These are phyloP conservation scores for Oreortyx pictus DNA, from an alignment of 2,797 vertebrate genomes.

Conservation along the genomic window DNA sequence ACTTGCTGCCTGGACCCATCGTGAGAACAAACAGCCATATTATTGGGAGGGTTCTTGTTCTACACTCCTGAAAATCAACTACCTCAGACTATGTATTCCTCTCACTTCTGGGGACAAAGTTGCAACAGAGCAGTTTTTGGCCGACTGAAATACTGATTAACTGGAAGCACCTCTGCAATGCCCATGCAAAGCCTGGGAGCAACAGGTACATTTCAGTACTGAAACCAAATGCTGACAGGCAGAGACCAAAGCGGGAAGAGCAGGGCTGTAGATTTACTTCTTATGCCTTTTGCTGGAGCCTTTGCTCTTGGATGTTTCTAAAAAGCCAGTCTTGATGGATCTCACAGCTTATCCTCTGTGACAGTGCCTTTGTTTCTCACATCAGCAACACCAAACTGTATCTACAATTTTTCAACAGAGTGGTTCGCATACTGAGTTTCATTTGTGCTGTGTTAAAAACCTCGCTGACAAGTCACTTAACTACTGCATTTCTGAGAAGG, in stretches of 20 bases:
- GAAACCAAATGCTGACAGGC: background rate
- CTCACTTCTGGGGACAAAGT: no score
- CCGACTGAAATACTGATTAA: background rate
- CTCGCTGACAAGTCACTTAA: background rate
- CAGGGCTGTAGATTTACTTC: background rate
- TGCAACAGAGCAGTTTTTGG: background rate
- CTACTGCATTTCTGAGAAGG: background rate
- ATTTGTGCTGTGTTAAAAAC: background rate
- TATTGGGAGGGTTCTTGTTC: background rate
- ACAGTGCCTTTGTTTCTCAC: background rate
- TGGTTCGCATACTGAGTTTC: background rate
- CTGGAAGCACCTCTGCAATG: background rate
- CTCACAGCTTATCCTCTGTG: background rate
- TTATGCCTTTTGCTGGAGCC: background rate
- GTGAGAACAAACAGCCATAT: slow-evolving; percentile 58
- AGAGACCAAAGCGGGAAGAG: background rate
- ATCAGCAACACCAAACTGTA: background rate
- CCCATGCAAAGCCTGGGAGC: background rate
- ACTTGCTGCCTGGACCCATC: slow-evolving; percentile 35
- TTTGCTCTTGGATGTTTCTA: background rate
- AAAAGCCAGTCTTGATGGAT: background rate
- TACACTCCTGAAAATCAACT: background rate
- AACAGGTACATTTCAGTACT: background rate
- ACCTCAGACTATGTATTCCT: background rate
- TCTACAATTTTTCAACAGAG: background rate